A percentile compares a stretch with the other conserved stretches of the same genome.
Evolutionary conservation across 1,140 invertebrate genomes (phyloP).

Genomic region (Drosophila jambulina): DNA sequence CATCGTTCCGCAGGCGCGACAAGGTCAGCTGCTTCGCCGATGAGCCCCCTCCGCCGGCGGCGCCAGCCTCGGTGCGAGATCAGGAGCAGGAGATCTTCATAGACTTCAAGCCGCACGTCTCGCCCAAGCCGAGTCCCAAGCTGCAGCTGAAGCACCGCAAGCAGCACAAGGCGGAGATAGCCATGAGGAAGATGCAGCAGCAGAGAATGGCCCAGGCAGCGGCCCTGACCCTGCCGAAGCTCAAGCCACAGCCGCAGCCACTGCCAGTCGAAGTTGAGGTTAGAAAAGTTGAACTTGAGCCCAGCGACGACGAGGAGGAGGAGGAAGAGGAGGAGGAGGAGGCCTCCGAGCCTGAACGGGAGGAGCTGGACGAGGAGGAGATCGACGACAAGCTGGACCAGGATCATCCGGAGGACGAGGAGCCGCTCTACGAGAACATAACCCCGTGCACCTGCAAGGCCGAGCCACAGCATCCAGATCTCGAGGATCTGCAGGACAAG

Average conservation of each 20-base stretch:
- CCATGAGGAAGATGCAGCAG: slow-evolving; percentile 74
- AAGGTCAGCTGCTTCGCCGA: slow-evolving; percentile 77
- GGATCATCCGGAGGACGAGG: slow-evolving; percentile 60
- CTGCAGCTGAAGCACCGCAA: slow-evolving; percentile 85
- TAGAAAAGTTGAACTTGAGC: slow-evolving; percentile 65
- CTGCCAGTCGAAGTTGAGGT: slow-evolving; percentile 61
- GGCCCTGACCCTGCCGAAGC: slow-evolving; percentile 64
- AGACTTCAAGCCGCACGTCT: slow-evolving; percentile 92
- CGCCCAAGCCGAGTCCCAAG: slow-evolving; percentile 87
- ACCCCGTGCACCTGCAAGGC: slow-evolving; percentile 58
- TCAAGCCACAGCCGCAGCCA: slow-evolving; percentile 34
- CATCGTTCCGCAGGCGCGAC: slow-evolving; percentile 67
- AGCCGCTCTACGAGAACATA: slow-evolving; percentile 79
- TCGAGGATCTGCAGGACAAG: slow-evolving; percentile 36
- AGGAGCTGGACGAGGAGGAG: slow-evolving; percentile 40
- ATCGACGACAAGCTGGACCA: slow-evolving; percentile 38
- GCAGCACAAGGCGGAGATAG: slow-evolving; percentile 73
- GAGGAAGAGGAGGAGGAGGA: slow-evolving; percentile 57
- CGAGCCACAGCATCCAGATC: slow-evolving; percentile 7
- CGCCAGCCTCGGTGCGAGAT: slow-evolving; percentile 79
- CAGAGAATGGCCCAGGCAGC: slow-evolving; percentile 66
- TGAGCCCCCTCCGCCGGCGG: not conserved
- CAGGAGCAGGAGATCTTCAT: slow-evolving; percentile 92
- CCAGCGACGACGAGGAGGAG: slow-evolving; percentile 61
- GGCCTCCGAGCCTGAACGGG: slow-evolving; percentile 28